A percentile compares a stretch with the other conserved stretches of the same genome.
phyloP scores from a whole-genome alignment of 1,140 invertebrate genomes.

The Bombus superbus region DNA sequence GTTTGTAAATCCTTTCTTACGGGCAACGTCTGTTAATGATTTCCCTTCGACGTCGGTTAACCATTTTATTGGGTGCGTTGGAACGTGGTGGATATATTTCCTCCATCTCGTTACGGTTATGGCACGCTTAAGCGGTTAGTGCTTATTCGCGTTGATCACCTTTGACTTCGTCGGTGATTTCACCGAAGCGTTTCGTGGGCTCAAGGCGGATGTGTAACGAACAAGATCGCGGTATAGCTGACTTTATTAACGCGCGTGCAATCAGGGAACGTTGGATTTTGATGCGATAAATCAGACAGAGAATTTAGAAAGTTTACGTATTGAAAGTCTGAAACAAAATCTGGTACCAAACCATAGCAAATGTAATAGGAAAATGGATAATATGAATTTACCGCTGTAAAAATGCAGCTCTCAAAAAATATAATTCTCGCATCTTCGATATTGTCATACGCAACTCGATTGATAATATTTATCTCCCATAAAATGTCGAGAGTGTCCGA shows the following conservation, averaged over 20 bases:
- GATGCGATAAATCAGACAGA: neutral
- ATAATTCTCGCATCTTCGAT: too few relatives aligned
- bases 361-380: too few relatives aligned
- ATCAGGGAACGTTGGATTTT: neutral
- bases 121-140: neutral
- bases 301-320: neutral
- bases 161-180: neutral
- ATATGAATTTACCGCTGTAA: too few relatives aligned
- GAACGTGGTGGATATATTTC: neutral
- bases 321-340: neutral
- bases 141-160: neutral
- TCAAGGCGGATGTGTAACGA: neutral
- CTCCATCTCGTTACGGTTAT: neutral
- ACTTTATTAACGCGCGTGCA: neutral
- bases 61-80: neutral
- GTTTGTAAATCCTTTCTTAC: too few relatives aligned
- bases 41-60: neutral
- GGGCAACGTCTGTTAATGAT: neutral
- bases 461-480: too few relatives aligned
- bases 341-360: too few relatives aligned
- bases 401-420: too few relatives aligned
- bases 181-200: neutral
- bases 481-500: too few relatives aligned
- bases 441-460: too few relatives aligned
- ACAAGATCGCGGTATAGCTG: neutral